phyloP scores from a whole-genome alignment of 2,113 vertebrate species.

The Andinoacara biseriatus region DNA sequence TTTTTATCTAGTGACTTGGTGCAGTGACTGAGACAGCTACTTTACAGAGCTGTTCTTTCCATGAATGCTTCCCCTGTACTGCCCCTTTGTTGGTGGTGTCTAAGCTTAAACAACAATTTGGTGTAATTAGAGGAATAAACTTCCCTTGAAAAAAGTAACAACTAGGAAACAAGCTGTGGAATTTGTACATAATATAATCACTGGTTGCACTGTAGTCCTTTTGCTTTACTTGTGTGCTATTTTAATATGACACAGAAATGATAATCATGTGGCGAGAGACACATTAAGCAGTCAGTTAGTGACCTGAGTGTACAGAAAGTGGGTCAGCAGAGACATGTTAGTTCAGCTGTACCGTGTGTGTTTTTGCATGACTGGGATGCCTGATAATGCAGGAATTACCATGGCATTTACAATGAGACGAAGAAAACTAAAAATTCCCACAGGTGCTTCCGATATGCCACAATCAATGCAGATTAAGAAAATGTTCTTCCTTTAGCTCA shows the following conservation, averaged over 20 bases:
- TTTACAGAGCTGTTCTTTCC: not conserved
- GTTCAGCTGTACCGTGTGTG: not conserved
- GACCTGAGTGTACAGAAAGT: conserved; percentile 37
- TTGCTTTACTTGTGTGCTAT: conserved; percentile 32
- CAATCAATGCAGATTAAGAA: not conserved
- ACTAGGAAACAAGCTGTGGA: not conserved
- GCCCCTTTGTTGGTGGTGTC: not conserved
- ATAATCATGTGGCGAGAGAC: conserved; percentile 22
- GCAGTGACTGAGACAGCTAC: not conserved
- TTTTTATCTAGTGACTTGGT: not conserved
- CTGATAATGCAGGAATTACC: not conserved
- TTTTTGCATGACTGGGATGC: conserved; percentile 27
- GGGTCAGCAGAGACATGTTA: conserved; percentile 31
- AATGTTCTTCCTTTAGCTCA: not conserved
- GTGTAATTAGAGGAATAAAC: conserved; percentile 3
- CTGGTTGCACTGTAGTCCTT: conserved; percentile 5
- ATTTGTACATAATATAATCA: not conserved
- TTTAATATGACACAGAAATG: conserved; percentile 43
- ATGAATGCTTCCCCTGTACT: not conserved
- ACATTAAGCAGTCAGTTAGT: conserved; percentile 44
- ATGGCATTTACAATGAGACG: not conserved
- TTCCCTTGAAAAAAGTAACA: not conserved
- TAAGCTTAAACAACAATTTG: not conserved
- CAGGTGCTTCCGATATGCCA: not conserved
- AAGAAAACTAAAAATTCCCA: not conserved